Percentiles rank a stretch among this genome's conserved stretches.
phyloP scores from a whole-genome alignment of 2,888 invertebrate species.

The Leucoma salicis region DNA sequence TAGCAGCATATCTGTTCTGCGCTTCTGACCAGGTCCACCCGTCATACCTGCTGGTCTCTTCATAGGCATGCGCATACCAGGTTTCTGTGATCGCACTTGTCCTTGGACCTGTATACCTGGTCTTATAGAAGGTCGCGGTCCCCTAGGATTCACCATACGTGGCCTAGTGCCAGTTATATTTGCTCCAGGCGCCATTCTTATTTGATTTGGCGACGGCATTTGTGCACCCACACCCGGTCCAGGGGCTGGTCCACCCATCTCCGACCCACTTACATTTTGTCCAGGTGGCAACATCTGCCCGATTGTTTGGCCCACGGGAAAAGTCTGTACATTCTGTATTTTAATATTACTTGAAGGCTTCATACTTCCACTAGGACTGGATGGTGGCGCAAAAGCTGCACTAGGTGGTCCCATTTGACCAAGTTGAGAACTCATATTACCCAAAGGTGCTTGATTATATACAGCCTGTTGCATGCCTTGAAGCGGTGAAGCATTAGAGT shows the following conservation, averaged over 20 bases:
- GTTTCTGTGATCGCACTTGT: conserved; percentile 59
- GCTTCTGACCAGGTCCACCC: conserved; percentile 60
- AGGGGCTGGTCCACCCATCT: conserved; percentile 36
- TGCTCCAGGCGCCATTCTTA: conserved; percentile 64
- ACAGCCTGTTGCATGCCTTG: conserved; percentile 74
- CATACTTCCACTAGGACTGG: conserved; percentile 60
- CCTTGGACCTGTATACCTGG: conserved; percentile 72
- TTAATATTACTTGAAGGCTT: conserved; percentile 56
- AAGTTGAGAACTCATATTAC: conserved; percentile 39
- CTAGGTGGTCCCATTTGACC: conserved; percentile 51
- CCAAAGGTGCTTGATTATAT: conserved; percentile 56
- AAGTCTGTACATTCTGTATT: conserved; percentile 73
- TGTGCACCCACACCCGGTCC: conserved; percentile 47
- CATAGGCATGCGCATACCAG: conserved; percentile 63
- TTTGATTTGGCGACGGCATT: conserved; percentile 60
- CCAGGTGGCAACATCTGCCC: conserved; percentile 39
- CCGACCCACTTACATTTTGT: conserved; percentile 29
- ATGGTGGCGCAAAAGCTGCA: conserved; percentile 47
- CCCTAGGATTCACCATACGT: conserved; percentile 60
- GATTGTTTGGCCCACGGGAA: conserved; percentile 56
- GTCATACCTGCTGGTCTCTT: conserved; percentile 49
- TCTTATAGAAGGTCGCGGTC: conserved; percentile 58
- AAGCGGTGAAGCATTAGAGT: conserved; percentile 60
- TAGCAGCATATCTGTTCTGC: conserved; percentile 84
- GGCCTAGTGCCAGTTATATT: conserved; percentile 54